Evolutionary conservation across 2,797 vertebrate species (phyloP), one percentile per base, ranked within the genome.

Genomic region (Sebastes diploproa): DNA sequence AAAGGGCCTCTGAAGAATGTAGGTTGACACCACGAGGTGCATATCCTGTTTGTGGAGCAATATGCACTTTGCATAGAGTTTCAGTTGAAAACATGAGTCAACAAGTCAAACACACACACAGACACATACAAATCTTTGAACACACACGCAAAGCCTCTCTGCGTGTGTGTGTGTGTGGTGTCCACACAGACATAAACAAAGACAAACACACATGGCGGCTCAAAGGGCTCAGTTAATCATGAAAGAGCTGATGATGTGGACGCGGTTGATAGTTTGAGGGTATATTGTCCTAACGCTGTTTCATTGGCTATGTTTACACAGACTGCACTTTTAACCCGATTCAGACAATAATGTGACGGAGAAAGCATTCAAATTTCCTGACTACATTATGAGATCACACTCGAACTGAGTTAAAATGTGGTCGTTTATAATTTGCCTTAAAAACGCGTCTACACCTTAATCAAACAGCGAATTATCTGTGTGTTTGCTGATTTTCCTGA

Each of bases 21-120:
- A 79, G 86, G 81, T 79, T 89, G 83, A 89, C 88, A 88, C 88
- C 77, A 88, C 83, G 91, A 92, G 91, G 90, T 93, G 91, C 73
- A 68, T 74, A 89, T 92, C 89, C 91, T 92, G 93, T 91, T 91
- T 91, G 87, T 79, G 72, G 75, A 78, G 83, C 81, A 80, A 81
- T 72, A 34, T 71, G 72, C 66, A 63, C 78, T 88, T 89, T 90
- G 90, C 88, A 90, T 88, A 80, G 75, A 84, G 82, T 86, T 92
- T 92, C 89, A 86, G 82, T 90, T 89, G 75, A 84, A 91, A 88
- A 88, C 79, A 83, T 88, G 72, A 92, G 86, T 90, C 87, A 90
- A 89, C 86, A 89, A 65, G 83, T 84, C 73, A 82, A 75, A 81
- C 46, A 50, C 46, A 18, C 62, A 67, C 77, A 82, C 65, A 36